Conservation (phyloP, 2,797 vertebrate genomes). For the Thaleichthys pacificus region DNA sequence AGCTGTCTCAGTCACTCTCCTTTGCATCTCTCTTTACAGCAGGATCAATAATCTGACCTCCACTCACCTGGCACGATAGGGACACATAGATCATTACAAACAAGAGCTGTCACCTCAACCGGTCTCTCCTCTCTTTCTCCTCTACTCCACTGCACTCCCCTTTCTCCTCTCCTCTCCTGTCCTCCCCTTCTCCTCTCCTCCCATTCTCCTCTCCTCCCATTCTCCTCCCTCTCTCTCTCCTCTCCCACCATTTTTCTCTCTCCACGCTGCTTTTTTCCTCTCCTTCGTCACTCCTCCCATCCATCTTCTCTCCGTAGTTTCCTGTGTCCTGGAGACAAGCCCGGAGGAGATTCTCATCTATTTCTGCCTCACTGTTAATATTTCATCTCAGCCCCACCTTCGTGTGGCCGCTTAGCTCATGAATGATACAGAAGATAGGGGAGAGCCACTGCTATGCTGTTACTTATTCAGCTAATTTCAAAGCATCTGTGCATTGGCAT, state of each 20-base stretch:
- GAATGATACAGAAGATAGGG: conserved; percentile 41
- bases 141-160: neutral
- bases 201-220: conserved; percentile 23
- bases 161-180: neutral
- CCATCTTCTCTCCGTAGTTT: neutral
- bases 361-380: conserved; percentile 29
- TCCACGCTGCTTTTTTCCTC: neutral
- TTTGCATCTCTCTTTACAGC: conserved; percentile 51
- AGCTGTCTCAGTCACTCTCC: conserved; percentile 59
- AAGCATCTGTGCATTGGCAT: conserved; percentile 6
- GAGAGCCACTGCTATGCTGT: conserved; percentile 13
- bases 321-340: neutral
- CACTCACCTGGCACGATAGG: conserved; percentile 52
- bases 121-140: neutral
- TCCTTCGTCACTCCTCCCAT: neutral
- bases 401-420: conserved; percentile 20
- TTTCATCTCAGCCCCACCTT: conserved; percentile 38
- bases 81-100: conserved; percentile 65
- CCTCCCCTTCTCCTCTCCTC: conserved; percentile 17
- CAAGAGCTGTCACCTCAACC: conserved; percentile 52
- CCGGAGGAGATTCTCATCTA: neutral
- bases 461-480: conserved; percentile 25
- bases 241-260: neutral
- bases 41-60: conserved; percentile 53
- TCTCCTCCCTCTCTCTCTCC: conserved; percentile 27